Evolutionary conservation across 2,888 invertebrate genomes (phyloP), one percentile per base, ranked within the genome.

Genomic region (Lasioglossum morio): DNA sequence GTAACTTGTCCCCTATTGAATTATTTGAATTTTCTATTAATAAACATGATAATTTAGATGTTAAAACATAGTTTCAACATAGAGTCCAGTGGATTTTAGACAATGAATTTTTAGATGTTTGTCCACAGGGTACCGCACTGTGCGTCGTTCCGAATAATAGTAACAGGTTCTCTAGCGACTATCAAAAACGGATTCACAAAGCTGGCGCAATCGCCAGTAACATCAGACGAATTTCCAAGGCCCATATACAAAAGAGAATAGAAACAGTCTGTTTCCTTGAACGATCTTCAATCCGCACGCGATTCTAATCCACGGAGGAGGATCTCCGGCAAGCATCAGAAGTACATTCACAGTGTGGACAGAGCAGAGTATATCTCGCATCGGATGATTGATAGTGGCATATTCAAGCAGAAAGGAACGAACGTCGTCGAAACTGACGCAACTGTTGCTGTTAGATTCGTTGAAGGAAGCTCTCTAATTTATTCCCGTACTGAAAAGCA

Each of bases 401-500:
- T 69, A 16, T 37, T 23, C 69, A 53, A 53, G n/a, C 23, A 12
- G 37, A 40, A 69, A 69, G 37, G 66, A 53, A 66, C 23, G 16
- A 19, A 19, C 34, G 66, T 34, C 66, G 19, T 30, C 66, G 66
- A 37, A 34, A 37, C 37, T 69, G 69, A 69, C 69, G 69, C 69
- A 69, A 69, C 69, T 30, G 60, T 30, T 30, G 34, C 69, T 4
- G 30, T 69, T 12, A 1, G 69, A 69, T 69, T 34, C 37, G 34
- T 69, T 12, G 16, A 23, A 23, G 37, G 37, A 23, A 23, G 37
- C 69, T 34, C 37, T 69, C 37, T 69, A 69, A 69, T 69, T 69
- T 37, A 69, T 37, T 34, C 34, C 10, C 66, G 70, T 66, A 72
- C 73, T 84, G 66, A 43, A 84, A 82, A 77, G 80, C 60, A 34